Evolutionary conservation across 2,888 invertebrate species (phyloP), one percentile per base, ranked within the genome.

Genomic region (Aporophyla nigra): DNA sequence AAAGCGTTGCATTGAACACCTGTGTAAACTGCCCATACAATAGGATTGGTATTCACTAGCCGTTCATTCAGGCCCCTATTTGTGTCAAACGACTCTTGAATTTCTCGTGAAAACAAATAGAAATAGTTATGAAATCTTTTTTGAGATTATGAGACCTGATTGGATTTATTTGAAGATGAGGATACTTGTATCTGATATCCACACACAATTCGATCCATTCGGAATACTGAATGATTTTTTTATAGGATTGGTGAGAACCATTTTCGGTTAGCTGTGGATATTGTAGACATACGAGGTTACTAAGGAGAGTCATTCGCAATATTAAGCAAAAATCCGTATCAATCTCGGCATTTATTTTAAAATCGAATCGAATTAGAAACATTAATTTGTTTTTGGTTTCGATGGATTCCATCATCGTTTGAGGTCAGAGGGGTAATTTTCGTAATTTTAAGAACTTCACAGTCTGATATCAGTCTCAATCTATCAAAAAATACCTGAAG

Each of bases 1-100:
- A 93, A 93, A 83, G 69, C 84, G 84, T 76, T 87, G 89, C 83
- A 84, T 84, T 83, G 87, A 87, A 89, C 92, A 92, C 92, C 92
- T 92, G 92, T 89, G 88, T 80, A 85, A 84, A 84, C 79, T 72
- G 69, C 65, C 65, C 65, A 63, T 68, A 70, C 77, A 83, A 78
- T 76, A 54, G 46, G 24, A 82, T 87, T 86, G 72, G 83, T 87
- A 87, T 87, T 84, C 85, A 82, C 71, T 58, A 51, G 56, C 14
- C 68, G 83, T 86, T 66, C 78, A 80, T 76, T 81, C 71, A 86
- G 85, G 87, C 83, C 68, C 83, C 87, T 86, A 88, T 86, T 84
- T 87, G 86, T 89, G 87, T 86, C 87, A 88, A 67, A 77, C 82
- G 76, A 67, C 69, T 71, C 82, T 87, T 80, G 85, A 86, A 86